A percentile compares a stretch with the other conserved stretches of the same genome.
Conservation (phyloP, 2,113 vertebrate genomes). For the Melospiza georgiana region DNA sequence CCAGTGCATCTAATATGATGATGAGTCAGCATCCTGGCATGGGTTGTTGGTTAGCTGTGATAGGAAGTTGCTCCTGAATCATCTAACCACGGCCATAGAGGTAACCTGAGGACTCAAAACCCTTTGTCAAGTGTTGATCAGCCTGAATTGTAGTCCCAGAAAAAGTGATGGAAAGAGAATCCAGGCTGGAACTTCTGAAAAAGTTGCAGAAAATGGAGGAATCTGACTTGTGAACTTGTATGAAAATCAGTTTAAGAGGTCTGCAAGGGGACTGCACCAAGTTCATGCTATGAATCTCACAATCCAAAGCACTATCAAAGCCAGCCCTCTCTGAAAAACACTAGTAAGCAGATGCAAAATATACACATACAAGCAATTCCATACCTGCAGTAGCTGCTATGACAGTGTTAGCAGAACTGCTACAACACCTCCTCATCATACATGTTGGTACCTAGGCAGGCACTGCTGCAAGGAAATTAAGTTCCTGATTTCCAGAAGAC, state of each 20-base stretch:
- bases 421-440: not conserved
- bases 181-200: not conserved
- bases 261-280: not conserved
- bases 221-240: not conserved
- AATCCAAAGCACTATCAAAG: not conserved
- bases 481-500: not conserved
- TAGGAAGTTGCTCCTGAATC: not conserved
- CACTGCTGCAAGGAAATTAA: not conserved
- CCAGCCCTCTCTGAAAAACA: not conserved
- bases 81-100: accelerated
- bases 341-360: not conserved
- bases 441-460: not conserved
- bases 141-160: not conserved
- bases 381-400: not conserved
- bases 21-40: not conserved
- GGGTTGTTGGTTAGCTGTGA: not conserved
- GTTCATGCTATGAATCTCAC: not conserved
- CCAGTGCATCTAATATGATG: not conserved
- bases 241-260: not conserved
- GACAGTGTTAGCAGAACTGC: not conserved
- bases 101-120: not conserved
- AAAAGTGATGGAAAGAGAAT: not conserved
- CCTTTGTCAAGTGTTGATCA: not conserved
- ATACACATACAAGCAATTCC: not conserved
- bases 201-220: not conserved